These are phyloP conservation scores for Yponomeuta sedellus DNA, from an alignment of 2,888 invertebrate genomes.

Conservation along the genomic window DNA sequence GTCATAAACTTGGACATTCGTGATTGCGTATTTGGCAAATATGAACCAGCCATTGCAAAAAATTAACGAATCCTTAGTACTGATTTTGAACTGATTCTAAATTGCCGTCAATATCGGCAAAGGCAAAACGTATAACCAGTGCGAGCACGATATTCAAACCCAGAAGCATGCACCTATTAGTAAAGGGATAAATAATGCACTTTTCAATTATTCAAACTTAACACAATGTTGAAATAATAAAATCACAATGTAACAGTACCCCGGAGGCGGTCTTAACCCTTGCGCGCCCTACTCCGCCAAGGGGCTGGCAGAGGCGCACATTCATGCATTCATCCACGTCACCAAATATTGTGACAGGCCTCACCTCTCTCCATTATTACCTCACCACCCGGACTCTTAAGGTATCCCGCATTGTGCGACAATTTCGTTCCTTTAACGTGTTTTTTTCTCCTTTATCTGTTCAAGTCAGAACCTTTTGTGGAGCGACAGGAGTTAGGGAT, in stretches of 20 bases:
- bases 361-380: not conserved
- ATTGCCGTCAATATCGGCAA: too few relatives aligned
- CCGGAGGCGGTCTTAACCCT: not conserved
- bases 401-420: not conserved
- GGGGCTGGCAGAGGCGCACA: not conserved
- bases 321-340: not conserved
- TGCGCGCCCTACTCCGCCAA: not conserved
- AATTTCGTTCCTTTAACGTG: not conserved
- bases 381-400: not conserved
- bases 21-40: too few relatives aligned
- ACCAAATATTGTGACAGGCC: not conserved
- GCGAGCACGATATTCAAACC: too few relatives aligned
- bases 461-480: not conserved
- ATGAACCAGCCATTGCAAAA: too few relatives aligned
- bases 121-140: too few relatives aligned
- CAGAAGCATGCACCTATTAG: not conserved
- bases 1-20: too few relatives aligned
- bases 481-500: not conserved
- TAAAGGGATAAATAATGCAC: not conserved
- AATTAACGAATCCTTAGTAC: too few relatives aligned
- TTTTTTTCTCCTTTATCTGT: not conserved
- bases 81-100: too few relatives aligned
- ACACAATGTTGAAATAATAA: not conserved
- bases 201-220: not conserved
- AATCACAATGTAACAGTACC: not conserved